phyloP scores from a whole-genome alignment of 2,797 vertebrate species.

The Sebastes steindachneri region DNA sequence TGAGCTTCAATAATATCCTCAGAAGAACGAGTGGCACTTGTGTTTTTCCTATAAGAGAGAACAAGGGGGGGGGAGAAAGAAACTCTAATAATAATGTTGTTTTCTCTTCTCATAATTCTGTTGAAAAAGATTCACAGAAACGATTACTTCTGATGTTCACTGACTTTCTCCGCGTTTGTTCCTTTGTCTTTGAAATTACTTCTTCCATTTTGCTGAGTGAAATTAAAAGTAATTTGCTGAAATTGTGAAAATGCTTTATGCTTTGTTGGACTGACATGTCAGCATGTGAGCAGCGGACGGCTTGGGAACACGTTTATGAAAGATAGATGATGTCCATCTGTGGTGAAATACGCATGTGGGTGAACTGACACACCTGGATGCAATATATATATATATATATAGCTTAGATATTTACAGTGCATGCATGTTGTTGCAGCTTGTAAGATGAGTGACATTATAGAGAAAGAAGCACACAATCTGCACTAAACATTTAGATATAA shows the following conservation, averaged over 20 bases:
- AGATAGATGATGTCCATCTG: neutral
- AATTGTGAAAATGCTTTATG: neutral
- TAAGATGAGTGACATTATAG: neutral
- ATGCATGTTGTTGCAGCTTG: neutral
- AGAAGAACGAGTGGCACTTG: slow-evolving; percentile 33
- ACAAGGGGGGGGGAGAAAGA: neutral
- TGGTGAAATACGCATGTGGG: neutral
- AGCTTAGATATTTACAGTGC: neutral
- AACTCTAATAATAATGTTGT: neutral
- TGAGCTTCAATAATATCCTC: slow-evolving; percentile 27
- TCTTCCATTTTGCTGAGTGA: neutral
- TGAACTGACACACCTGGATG: neutral
- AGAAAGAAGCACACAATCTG: neutral
- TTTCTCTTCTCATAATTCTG: slow-evolving; percentile 17
- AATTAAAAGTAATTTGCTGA: neutral
- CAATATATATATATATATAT: neutral
- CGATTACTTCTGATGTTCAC: neutral
- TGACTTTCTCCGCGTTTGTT: neutral
- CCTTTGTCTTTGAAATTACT: neutral
- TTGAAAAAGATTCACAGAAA: slow-evolving; percentile 24
- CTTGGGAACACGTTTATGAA: neutral
- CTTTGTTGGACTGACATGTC: neutral
- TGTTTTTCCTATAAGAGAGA: slow-evolving; percentile 11
- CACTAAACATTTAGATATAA: neutral
- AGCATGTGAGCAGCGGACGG: neutral